Percentiles rank a stretch among this genome's conserved stretches.
These are phyloP conservation scores for Trichogramma dendrolimi DNA, from an alignment of 2,888 invertebrate genomes.

Conservation along the genomic window DNA sequence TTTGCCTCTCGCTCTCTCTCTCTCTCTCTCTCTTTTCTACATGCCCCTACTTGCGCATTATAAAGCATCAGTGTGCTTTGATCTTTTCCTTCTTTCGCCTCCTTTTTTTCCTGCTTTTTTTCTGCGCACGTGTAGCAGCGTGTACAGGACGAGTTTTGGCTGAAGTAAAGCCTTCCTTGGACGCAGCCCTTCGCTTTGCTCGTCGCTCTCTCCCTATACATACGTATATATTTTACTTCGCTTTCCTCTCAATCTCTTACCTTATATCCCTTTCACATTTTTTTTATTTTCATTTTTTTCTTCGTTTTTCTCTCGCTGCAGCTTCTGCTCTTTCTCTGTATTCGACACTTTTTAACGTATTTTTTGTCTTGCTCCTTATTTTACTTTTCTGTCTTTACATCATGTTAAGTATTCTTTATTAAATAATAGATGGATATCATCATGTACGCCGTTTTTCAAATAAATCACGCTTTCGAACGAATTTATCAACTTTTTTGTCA, in stretches of 20 bases:
- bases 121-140: too few species aligned
- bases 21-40: background rate
- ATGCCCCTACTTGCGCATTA: slow-evolving; percentile 9
- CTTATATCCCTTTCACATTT: too few species aligned
- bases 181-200: too few species aligned
- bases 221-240: too few species aligned
- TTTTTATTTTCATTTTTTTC: background rate
- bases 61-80: slow-evolving; percentile 24
- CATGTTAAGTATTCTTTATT: background rate
- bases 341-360: background rate
- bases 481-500: too few species aligned
- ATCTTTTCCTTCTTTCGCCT: slow-evolving; percentile 7
- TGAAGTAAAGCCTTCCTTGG: too few species aligned
- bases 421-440: background rate
- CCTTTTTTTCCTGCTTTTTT: too few species aligned
- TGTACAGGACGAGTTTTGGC: too few species aligned
- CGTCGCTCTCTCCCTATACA: too few species aligned
- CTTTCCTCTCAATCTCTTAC: too few species aligned
- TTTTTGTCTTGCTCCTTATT: background rate
- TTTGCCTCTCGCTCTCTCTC: background rate
- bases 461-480: too few species aligned
- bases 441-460: too few species aligned
- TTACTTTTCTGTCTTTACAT: background rate
- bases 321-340: background rate
- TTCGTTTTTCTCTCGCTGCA: slow-evolving; percentile 5